Conservation (phyloP, 2,113 vertebrate genomes). For the Shinisaurus crocodilurus region DNA sequence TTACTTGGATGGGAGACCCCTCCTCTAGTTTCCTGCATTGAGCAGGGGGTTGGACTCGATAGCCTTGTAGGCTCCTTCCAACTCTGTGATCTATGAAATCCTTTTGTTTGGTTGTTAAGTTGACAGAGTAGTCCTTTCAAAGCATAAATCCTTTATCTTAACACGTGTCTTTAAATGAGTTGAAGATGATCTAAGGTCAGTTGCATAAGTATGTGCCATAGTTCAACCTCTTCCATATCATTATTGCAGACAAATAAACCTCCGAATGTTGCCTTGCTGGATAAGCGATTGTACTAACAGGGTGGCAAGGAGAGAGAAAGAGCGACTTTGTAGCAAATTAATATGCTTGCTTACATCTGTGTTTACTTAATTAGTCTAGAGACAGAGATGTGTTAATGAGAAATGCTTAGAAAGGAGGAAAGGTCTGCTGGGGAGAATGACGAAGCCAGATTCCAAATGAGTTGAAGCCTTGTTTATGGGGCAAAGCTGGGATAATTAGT, state of each 20-base stretch:
- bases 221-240: constrained; percentile 28
- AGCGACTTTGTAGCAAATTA: not conserved
- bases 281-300: constrained; percentile 18
- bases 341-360: constrained; percentile 41
- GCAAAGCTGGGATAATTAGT: constrained; percentile 6
- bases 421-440: constrained; percentile 26
- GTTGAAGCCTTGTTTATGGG: constrained; percentile 2
- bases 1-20: too few relatives aligned
- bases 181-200: not conserved
- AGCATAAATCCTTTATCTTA: not conserved
- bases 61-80: too few relatives aligned
- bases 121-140: not conserved
- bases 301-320: constrained; percentile 36
- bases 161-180: not conserved
- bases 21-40: too few relatives aligned
- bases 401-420: constrained; percentile 31
- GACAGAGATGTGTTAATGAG: constrained; percentile 48
- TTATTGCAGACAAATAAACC: constrained; percentile 35
- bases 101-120: too few relatives aligned
- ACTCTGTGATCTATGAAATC: too few relatives aligned
- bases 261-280: not conserved
- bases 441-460: not conserved
- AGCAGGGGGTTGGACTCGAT: too few relatives aligned
- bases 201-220: not conserved
- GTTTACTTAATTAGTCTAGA: constrained; percentile 55